Evolutionary conservation across 2,888 invertebrate genomes (phyloP), one percentile per base, ranked within the genome.

Genomic region (Harpalus rubripes): DNA sequence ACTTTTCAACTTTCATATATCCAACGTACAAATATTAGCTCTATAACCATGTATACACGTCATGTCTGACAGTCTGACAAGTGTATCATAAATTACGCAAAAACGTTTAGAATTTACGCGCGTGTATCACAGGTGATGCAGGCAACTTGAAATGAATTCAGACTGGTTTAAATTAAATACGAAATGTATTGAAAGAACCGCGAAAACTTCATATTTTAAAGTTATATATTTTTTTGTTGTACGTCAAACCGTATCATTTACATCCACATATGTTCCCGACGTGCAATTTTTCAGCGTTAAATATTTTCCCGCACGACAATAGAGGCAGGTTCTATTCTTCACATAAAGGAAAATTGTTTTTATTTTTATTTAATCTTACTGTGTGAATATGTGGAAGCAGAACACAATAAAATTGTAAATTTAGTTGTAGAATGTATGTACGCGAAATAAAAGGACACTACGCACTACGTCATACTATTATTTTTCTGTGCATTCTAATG

Each of bases 401-500:
- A 0, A 59, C 18, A 59, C 18, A 59, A 59, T 16, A 59, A 59
- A 59, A 59, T 7, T 59, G 16, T 7, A 16, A 59, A 59, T 59
- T 59, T 18, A 16, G 16, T 7, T 59, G 18, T 59, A 16, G 15
- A 59, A 59, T 7, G 16, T 12, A 15, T 59, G 18, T 16, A 15
- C 7, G n/a, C n/a, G 7, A 15, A 16, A 63, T 18, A 22, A 63
- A 26, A 22, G 18, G 26, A 18, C 12, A n/a, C n/a, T n/a, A n/a
- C 22, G 26, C 12, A 10, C 22, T 18, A 63, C 5, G 32, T n/a
- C 10, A 32, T 0, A 26, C 8, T 22, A 18, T 22, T 63, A 26
- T 63, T 63, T 63, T 63, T 63, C 61, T 22, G 5, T n/a, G 8
- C 68, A 41, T 12, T 41, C 41, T 39, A 26, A 41, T 68, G 41